Conservation (phyloP, 2,888 invertebrate species). For the Seira musarum region DNA sequence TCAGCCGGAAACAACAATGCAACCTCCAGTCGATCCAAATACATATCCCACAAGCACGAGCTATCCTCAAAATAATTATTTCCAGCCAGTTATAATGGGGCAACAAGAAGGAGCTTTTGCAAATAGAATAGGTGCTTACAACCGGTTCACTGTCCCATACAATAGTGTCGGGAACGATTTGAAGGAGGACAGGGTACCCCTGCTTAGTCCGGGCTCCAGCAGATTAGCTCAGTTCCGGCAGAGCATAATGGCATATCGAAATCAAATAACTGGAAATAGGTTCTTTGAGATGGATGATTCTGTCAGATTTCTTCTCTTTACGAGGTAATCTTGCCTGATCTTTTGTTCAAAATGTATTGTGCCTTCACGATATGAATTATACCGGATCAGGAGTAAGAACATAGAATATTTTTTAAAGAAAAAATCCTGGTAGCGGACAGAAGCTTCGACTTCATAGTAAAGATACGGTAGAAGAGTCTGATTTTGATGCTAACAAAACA, state of each 20-base stretch:
- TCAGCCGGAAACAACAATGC: neutral
- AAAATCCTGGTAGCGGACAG: conserved; percentile 54
- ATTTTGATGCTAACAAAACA: conserved; percentile 50
- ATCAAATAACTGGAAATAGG: conserved; percentile 36
- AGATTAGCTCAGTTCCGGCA: conserved; percentile 29
- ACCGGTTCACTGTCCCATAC: too few species aligned
- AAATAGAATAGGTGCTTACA: too few species aligned
- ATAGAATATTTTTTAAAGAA: conserved; percentile 42
- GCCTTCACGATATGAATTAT: neutral
- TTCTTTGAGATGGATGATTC: conserved; percentile 33
- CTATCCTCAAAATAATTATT: conserved; percentile 8
- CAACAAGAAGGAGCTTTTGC: too few species aligned
- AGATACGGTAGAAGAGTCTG: conserved; percentile 35
- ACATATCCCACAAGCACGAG: too few species aligned
- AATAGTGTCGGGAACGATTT: conserved; percentile 9
- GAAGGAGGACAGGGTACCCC: conserved; percentile 9
- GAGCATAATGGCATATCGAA: conserved; percentile 19
- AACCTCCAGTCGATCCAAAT: neutral
- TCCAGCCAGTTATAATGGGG: conserved; percentile 23
- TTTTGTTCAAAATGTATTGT: too few species aligned
- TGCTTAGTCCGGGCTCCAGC: neutral
- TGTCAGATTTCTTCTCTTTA: conserved; percentile 22
- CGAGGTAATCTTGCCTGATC: conserved; percentile 23
- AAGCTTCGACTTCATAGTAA: conserved; percentile 43
- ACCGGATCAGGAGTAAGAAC: neutral